phyloP scores from a whole-genome alignment of 1,140 invertebrate genomes.

The Agraylea sexmaculata region DNA sequence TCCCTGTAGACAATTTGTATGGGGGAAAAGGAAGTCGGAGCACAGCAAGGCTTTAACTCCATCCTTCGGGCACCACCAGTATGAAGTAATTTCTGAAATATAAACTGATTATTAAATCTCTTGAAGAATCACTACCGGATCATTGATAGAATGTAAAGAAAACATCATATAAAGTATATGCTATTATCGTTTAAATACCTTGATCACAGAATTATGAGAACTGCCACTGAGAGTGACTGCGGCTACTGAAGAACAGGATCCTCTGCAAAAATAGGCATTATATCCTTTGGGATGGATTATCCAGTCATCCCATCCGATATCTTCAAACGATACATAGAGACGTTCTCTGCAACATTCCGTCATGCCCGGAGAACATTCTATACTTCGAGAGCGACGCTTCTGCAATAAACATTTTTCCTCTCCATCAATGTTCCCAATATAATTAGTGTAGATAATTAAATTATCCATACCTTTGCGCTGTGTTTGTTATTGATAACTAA shows the following conservation, averaged over 20 bases:
- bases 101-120: slow-evolving; percentile 19
- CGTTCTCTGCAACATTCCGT: slow-evolving; percentile 72
- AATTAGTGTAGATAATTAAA: too few species aligned
- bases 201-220: slow-evolving; percentile 58
- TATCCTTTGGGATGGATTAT: slow-evolving; percentile 70
- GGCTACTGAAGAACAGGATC: slow-evolving; percentile 57
- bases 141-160: neutral
- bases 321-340: slow-evolving; percentile 67
- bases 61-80: slow-evolving; percentile 28
- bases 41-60: slow-evolving; percentile 65
- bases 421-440: too few species aligned
- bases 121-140: slow-evolving; percentile 1
- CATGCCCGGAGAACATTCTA: slow-evolving; percentile 55
- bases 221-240: slow-evolving; percentile 52
- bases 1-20: slow-evolving; percentile 62
- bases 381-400: slow-evolving; percentile 48
- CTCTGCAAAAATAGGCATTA: slow-evolving; percentile 74
- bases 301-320: slow-evolving; percentile 81
- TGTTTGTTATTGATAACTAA: slow-evolving; percentile 18
- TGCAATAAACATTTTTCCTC: too few species aligned
- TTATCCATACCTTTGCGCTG: slow-evolving; percentile 20
- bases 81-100: slow-evolving; percentile 50
- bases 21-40: slow-evolving; percentile 62
- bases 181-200: slow-evolving; percentile 40
- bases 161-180: slow-evolving; percentile 6